Conservation (phyloP, 2,113 vertebrate genomes). For the Vimba vimba region DNA sequence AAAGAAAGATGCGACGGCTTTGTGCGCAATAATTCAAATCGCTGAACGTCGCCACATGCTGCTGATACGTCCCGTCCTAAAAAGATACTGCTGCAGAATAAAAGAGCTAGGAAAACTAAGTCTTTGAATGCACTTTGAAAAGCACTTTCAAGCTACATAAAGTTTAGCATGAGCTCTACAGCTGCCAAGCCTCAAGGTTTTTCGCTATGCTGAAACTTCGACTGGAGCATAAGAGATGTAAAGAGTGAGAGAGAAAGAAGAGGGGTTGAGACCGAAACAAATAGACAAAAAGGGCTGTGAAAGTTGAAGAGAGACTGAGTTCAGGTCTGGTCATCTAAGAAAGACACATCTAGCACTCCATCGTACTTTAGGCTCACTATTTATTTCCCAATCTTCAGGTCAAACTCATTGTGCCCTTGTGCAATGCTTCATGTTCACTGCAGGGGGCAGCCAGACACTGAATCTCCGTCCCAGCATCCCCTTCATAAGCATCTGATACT, state of each 20-base stretch:
- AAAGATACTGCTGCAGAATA: constrained; percentile 65
- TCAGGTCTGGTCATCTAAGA: not conserved
- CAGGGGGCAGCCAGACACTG: constrained; percentile 49
- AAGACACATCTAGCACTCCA: not conserved
- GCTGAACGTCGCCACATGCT: not conserved
- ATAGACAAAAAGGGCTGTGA: not conserved
- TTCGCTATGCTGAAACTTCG: constrained; percentile 80
- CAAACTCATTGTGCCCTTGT: not conserved
- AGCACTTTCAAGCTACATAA: constrained; percentile 88
- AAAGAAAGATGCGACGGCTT: not conserved
- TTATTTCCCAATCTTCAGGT: not conserved
- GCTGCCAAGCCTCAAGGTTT: constrained; percentile 84
- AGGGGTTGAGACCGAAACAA: not conserved
- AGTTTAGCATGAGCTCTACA: constrained; percentile 88
- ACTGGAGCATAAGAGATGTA: constrained; percentile 73
- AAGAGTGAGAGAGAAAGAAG: constrained; percentile 4
- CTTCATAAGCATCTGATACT: constrained; percentile 8
- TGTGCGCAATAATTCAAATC: constrained; percentile 12
- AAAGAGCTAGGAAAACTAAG: constrained; percentile 81
- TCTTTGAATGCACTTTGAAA: constrained; percentile 81
- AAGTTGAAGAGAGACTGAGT: constrained; percentile 2
- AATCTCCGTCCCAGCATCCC: not conserved
- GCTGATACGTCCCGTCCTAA: constrained; percentile 45
- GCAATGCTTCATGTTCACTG: constrained; percentile 30
- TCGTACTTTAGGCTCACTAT: not conserved